Evolutionary conservation across 2,888 invertebrate species (phyloP).

Genomic region (Lasioglossum calceatum): DNA sequence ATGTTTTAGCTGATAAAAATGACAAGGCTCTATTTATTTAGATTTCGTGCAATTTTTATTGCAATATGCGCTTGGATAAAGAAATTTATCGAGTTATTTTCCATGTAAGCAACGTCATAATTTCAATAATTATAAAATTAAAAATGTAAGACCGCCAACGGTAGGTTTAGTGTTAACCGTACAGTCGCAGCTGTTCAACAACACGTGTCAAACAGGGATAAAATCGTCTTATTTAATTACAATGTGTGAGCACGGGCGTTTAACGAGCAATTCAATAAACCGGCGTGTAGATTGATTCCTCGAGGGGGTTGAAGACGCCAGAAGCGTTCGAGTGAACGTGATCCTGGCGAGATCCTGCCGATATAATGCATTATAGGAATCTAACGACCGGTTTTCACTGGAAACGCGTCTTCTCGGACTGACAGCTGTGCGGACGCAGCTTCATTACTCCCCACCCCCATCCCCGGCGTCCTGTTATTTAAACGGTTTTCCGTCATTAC

Average conservation of each 20-base stretch:
- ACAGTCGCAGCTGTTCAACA: not conserved
- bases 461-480: conserved; percentile 40
- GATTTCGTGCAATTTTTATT: too few species aligned
- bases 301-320: not conserved
- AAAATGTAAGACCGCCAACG: too few species aligned
- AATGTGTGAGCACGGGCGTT: not conserved
- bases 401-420: conserved; percentile 18
- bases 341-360: not conserved
- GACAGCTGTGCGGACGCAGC: conserved; percentile 13
- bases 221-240: not conserved
- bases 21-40: too few species aligned
- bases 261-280: conserved; percentile 9
- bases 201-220: not conserved
- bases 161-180: too few species aligned
- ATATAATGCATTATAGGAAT: conserved; percentile 32
- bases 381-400: conserved; percentile 46
- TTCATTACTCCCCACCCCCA: not conserved
- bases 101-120: too few species aligned
- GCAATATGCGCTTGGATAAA: too few species aligned
- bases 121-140: too few species aligned
- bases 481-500: conserved; percentile 42
- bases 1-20: too few species aligned
- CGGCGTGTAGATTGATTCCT: conserved; percentile 3
- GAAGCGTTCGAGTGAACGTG: not conserved
- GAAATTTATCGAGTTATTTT: too few species aligned